Percentiles rank a stretch among this genome's conserved stretches.
phyloP scores from a whole-genome alignment of 1,140 invertebrate genomes.

The Drosophila tropicalis region DNA sequence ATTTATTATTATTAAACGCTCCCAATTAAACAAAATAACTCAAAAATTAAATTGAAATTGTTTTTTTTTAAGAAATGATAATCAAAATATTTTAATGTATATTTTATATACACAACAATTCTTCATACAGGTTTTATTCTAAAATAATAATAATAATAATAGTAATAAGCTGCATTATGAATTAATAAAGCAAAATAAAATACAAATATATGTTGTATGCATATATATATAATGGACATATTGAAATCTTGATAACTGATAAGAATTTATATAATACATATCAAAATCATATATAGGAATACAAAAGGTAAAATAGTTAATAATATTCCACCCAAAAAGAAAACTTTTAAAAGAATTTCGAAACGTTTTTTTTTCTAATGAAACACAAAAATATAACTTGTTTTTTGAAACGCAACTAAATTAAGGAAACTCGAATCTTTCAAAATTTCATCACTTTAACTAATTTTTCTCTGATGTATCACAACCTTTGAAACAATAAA shows the following conservation, averaged over 20 bases:
- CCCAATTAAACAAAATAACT: constrained; percentile 19
- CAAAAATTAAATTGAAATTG: not conserved
- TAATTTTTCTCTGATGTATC: constrained; percentile 60
- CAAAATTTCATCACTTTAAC: not conserved
- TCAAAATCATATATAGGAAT: constrained; percentile 47
- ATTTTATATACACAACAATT: constrained; percentile 80
- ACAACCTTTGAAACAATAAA: constrained; percentile 72
- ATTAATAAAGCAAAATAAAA: constrained; percentile 73
- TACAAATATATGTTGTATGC: constrained; percentile 55
- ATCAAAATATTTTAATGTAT: constrained; percentile 72
- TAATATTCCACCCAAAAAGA: constrained; percentile 1
- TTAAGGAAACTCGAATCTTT: constrained; percentile 72
- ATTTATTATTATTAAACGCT: not conserved
- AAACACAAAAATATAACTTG: constrained; percentile 14
- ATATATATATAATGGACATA: constrained; percentile 34
- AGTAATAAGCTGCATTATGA: constrained; percentile 65
- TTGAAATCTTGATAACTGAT: constrained; percentile 37
- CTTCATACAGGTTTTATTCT: constrained; percentile 69
- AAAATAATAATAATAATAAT: constrained; percentile 72
- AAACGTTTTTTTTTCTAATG: not conserved
- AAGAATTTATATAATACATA: constrained; percentile 33
- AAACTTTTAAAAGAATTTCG: constrained; percentile 2
- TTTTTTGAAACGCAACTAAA: constrained; percentile 50
- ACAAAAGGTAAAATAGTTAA: constrained; percentile 46
- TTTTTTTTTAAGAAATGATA: constrained; percentile 62